Conservation (phyloP, 2,888 invertebrate genomes). For the Callosobruchus maculatus region DNA sequence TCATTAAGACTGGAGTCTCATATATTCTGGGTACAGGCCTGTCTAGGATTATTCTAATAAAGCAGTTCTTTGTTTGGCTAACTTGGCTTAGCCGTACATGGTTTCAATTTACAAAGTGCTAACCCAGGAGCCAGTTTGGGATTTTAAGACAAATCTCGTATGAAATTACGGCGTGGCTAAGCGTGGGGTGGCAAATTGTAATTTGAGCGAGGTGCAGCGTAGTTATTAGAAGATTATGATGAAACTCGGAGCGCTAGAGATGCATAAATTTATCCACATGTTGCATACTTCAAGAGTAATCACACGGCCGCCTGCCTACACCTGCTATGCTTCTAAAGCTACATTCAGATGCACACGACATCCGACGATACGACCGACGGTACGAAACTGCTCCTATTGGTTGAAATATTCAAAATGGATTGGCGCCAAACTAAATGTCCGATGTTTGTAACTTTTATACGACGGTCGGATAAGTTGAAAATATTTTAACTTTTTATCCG, state of each 20-base stretch:
- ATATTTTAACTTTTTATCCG: too few species aligned
- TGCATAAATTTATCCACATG: not conserved
- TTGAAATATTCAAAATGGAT: too few species aligned
- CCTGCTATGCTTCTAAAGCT: too few species aligned
- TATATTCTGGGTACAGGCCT: not conserved
- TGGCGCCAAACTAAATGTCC: too few species aligned
- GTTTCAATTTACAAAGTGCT: not conserved
- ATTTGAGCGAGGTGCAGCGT: not conserved
- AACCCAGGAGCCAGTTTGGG: too few species aligned
- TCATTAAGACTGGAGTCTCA: too few species aligned
- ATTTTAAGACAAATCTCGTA: not conserved
- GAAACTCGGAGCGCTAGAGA: not conserved
- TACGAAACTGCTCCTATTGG: too few species aligned
- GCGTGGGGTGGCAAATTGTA: not conserved
- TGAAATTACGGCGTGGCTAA: not conserved
- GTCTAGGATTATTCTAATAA: not conserved
- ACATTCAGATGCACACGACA: too few species aligned
- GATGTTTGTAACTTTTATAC: too few species aligned
- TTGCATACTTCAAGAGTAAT: not conserved
- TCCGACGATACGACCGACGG: too few species aligned
- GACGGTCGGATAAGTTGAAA: too few species aligned
- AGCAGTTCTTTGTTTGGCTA: not conserved
- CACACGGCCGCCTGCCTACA: not conserved
- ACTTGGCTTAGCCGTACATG: not conserved
- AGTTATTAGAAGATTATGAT: not conserved